These are phyloP conservation scores for Leptothorax acervorum DNA, from an alignment of 2,888 invertebrate species.

Conservation along the genomic window DNA sequence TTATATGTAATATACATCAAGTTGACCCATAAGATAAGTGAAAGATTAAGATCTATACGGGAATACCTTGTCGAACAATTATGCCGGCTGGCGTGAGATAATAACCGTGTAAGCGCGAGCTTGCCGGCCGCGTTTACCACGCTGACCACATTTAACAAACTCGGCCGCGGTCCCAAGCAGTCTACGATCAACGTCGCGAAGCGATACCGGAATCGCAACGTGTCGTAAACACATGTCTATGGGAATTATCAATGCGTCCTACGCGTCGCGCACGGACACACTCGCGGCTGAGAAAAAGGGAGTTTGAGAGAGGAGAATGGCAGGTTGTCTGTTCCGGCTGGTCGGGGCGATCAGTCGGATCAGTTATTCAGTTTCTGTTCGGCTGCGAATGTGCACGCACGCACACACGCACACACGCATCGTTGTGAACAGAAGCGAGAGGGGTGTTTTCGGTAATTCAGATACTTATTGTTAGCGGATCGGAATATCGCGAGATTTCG, in stretches of 20 bases:
- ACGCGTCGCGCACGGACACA: slow-evolving; percentile 55
- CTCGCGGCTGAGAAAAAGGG: slow-evolving; percentile 39
- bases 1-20: background rate
- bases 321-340: slow-evolving; percentile 73
- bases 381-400: slow-evolving; percentile 75
- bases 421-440: background rate
- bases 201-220: slow-evolving; percentile 54
- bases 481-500: background rate
- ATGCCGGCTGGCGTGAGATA: background rate
- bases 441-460: slow-evolving; percentile 23
- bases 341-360: slow-evolving; percentile 71
- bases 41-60: background rate
- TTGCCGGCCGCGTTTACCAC: background rate
- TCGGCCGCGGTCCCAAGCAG: slow-evolving; percentile 64
- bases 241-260: slow-evolving; percentile 68
- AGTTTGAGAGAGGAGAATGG: slow-evolving; percentile 73
- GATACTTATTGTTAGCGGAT: background rate
- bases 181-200: slow-evolving; percentile 57
- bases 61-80: background rate
- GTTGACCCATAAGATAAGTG: background rate
- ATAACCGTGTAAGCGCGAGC: background rate
- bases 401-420: slow-evolving; percentile 63
- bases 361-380: slow-evolving; percentile 71
- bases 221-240: slow-evolving; percentile 53
- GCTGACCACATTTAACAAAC: slow-evolving; percentile 36